Evolutionary conservation across 2,888 invertebrate genomes (phyloP), one percentile per base, ranked within the genome.

Genomic region (Notodonta dromedarius): DNA sequence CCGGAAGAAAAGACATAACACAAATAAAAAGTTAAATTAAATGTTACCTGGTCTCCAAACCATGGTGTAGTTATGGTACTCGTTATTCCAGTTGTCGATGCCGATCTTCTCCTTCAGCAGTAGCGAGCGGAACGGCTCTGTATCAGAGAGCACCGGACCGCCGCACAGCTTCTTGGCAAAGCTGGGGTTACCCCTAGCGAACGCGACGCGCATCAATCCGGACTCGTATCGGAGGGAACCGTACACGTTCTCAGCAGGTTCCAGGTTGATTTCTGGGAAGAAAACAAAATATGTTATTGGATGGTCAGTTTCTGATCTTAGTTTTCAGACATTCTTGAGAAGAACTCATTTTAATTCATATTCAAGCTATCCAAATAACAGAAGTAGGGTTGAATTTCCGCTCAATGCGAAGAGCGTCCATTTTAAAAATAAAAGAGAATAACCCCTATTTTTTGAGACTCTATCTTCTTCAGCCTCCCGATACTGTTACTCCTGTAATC

Each of bases 171-270:
- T 91, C 79, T 84, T 94, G 64, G 79, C 83, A 46, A 73, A 87
- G 5, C 80, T 83, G 32, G 83, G 82, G 83, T 97, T 97, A 12
- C 97, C 97, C 57, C 94, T 93, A 0, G 94, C 90, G 76, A 96
- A 96, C 0, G 97, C 96, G 4, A 98, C 90, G 58, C 96, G 94
- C 63, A 98, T 95, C 78, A 97, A 95, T 0, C 97, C 97, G 0
- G 96, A 96, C 55, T 94, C 93, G 70, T 94, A 95, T 35, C 90
- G 92, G 66, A 88, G 87, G 35, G 83, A 76, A 0, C 97, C 97
- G 77, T 97, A 97, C 5, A 89, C 86, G 55, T 95, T 94, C 24
- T 94, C 93, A n/a, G 89, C 84, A 0, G 97, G 96, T 74, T 96
- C 95, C 77, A 97, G 80, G 66, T 94, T 94, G 2, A 97, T 84